These are phyloP conservation scores for Patagioenas fasciata DNA, from an alignment of 2,113 vertebrate species.

Conservation along the genomic window DNA sequence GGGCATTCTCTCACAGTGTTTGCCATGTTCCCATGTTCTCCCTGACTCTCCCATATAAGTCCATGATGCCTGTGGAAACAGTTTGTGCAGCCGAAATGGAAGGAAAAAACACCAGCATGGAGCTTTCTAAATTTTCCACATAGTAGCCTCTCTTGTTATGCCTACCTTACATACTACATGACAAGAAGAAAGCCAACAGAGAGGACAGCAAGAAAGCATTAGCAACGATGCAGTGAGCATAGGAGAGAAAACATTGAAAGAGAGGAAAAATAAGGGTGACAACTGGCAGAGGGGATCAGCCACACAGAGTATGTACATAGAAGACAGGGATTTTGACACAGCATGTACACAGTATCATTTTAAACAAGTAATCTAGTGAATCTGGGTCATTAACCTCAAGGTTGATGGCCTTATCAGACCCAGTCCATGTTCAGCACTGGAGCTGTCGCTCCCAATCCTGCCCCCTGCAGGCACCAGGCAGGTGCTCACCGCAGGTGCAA, in stretches of 20 bases:
- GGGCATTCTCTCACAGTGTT: not conserved
- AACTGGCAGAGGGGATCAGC: not conserved
- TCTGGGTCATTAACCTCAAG: not conserved
- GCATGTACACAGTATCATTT: not conserved
- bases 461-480: rapidly evolving
- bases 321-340: not conserved
- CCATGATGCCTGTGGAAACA: not conserved
- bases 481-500: not conserved
- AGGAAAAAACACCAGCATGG: not conserved
- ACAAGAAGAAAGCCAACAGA: not conserved
- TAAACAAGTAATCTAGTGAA: not conserved
- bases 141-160: not conserved
- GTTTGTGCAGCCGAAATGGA: not conserved
- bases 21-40: not conserved
- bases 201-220: not conserved
- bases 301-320: rapidly evolving
- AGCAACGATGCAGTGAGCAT: not conserved
- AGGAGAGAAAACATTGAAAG: not conserved
- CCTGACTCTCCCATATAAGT: not conserved
- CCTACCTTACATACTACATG: not conserved
- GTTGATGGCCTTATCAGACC: not conserved
- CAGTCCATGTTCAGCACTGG: not conserved
- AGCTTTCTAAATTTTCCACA: not conserved
- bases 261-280: not conserved
- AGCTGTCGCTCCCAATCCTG: not conserved